These are phyloP conservation scores for Hypercompe scribonia DNA, from an alignment of 2,888 invertebrate species.

Conservation along the genomic window DNA sequence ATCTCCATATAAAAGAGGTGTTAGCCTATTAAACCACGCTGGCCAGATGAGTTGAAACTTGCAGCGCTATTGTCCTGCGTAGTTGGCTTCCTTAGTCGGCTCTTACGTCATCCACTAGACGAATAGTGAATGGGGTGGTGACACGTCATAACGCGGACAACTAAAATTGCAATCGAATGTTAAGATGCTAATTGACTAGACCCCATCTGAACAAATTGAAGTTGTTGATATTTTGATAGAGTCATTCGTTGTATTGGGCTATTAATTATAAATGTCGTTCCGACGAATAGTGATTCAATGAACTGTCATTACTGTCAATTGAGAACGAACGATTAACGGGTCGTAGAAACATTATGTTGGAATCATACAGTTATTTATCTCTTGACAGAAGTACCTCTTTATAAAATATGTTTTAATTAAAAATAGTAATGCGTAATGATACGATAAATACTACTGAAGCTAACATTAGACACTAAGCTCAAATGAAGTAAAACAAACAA, in stretches of 20 bases:
- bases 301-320: conserved; percentile 19
- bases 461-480: not conserved
- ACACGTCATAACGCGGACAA: too few species aligned
- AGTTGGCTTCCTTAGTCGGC: too few species aligned
- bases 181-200: not conserved
- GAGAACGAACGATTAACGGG: conserved; percentile 1
- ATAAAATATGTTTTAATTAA: not conserved
- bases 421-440: not conserved
- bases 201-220: not conserved
- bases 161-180: not conserved
- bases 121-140: too few species aligned
- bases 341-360: not conserved
- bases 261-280: conserved; percentile 1
- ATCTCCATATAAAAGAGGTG: too few species aligned
- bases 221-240: not conserved
- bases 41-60: too few species aligned
- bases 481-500: too few species aligned
- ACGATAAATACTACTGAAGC: not conserved
- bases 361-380: not conserved
- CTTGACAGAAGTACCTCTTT: not conserved
- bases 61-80: too few species aligned
- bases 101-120: too few species aligned
- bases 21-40: too few species aligned
- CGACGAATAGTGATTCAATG: conserved; percentile 1
- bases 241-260: conserved; percentile 4